Base-by-base conservation (phyloP, 2,797 vertebrate species). In the Clarias pachynema region DNA sequence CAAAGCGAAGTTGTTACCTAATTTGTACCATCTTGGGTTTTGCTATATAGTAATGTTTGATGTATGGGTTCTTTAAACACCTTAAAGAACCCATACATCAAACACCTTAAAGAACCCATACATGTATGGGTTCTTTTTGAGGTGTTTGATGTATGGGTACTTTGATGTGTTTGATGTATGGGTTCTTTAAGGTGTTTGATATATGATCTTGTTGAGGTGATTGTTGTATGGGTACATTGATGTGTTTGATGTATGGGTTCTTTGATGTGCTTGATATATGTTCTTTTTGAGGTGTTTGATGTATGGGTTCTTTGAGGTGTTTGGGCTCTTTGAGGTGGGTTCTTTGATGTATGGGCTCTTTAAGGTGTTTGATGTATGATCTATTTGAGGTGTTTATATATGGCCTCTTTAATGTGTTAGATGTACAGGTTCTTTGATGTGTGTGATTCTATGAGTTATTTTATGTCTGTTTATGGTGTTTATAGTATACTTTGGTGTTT, bases 201-300 rank as follows among this genome's bases (percentile, higher is more conserved):
- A 3, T 34, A 10, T n/a, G 7, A 24, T 0, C n/a, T n/a, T 2
- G 2, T 68, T 60, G 0, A 1, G 4, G 4, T 7, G 6, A n/a
- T n/a, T n/a, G n/a, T n/a, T n/a, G n/a, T n/a, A n/a, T n/a, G n/a
- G n/a, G n/a, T n/a, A n/a, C n/a, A n/a, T n/a, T n/a, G n/a, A n/a
- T n/a, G n/a, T n/a, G n/a, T 9, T 57, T 57, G 16, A 18, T 15
- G 56, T 16, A 1, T 57, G 56, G 0, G 31, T 34, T 34, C 31
- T 34, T 34, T 34, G 31, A 34, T 34, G 1, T 34, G 31, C 3
- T 34, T 34, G 31, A 34, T 34, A 34, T 34, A 34, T 34, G 31
- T 34, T 3, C 5, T 65, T 1, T 65, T 59, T 29, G 4, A 29
- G 14, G 26, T 29, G 26, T 26, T 66, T 66, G 31, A 4, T 65